These are phyloP conservation scores for Druon quercuslanigerum DNA, from an alignment of 1,140 invertebrate genomes.

Conservation along the genomic window DNA sequence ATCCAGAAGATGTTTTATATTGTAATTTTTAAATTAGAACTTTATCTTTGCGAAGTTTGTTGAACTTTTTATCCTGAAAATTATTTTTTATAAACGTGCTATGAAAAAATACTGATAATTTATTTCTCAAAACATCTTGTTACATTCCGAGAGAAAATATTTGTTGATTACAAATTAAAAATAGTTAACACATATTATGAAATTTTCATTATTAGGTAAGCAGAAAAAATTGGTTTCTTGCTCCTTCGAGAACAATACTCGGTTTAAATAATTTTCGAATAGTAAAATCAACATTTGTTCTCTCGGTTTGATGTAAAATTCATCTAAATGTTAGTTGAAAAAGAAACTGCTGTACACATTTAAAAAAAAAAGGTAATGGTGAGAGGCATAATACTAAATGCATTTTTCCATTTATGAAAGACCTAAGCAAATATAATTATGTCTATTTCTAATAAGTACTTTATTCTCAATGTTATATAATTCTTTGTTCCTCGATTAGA, in stretches of 20 bases:
- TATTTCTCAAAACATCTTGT: background rate
- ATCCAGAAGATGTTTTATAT: too few relatives aligned
- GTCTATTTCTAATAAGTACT: slow-evolving; percentile 2
- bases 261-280: too few relatives aligned
- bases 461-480: slow-evolving; percentile 9
- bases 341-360: background rate
- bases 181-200: too few relatives aligned
- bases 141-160: too few relatives aligned
- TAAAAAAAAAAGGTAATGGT: background rate
- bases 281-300: background rate
- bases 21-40: too few relatives aligned
- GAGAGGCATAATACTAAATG: slow-evolving; percentile 5
- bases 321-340: background rate
- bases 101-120: slow-evolving; percentile 4
- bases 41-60: too few relatives aligned
- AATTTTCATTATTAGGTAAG: too few relatives aligned
- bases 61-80: too few relatives aligned
- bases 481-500: background rate
- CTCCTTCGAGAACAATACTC: too few relatives aligned
- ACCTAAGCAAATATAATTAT: slow-evolving; percentile 28
- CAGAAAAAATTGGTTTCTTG: too few relatives aligned
- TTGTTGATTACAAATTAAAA: too few relatives aligned
- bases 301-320: background rate
- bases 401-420: background rate
- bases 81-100: too few relatives aligned